phyloP scores from a whole-genome alignment of 1,140 invertebrate species.

The Caenorhabditis remanei region DNA sequence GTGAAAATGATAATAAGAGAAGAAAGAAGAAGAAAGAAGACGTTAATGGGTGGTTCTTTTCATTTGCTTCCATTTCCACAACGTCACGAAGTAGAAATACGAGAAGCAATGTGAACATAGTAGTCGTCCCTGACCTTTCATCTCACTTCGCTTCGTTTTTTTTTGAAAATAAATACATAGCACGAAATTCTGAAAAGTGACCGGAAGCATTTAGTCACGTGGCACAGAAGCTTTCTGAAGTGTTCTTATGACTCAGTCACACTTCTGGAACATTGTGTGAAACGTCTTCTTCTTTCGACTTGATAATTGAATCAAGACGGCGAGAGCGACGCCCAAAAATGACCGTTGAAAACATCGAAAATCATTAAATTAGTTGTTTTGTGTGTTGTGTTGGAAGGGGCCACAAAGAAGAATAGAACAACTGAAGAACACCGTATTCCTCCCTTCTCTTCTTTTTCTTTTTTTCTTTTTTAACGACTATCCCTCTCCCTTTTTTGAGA shows the following conservation, averaged over 20 bases:
- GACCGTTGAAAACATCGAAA: conserved; percentile 35
- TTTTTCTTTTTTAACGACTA: conserved; percentile 12
- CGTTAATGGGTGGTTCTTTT: background rate
- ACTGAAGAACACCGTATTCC: conserved; percentile 14
- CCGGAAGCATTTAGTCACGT: conserved; percentile 19
- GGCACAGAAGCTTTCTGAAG: background rate
- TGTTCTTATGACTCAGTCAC: conserved; percentile 10
- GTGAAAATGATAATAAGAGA: background rate
- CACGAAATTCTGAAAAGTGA: background rate
- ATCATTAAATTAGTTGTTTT: conserved; percentile 47
- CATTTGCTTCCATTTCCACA: background rate
- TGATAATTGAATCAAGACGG: conserved; percentile 24
- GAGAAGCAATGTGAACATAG: conserved; percentile 33
- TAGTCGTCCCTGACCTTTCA: background rate
- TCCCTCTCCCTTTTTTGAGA: background rate
- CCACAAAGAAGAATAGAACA: conserved; percentile 4
- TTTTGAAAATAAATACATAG: background rate
- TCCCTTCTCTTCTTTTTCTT: too few relatives aligned
- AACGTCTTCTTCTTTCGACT: background rate
- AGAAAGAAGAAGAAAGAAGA: background rate
- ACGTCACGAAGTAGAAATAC: conserved; percentile 18
- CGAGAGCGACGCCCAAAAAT: conserved; percentile 37
- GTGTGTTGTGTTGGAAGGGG: background rate
- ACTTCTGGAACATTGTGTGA: conserved; percentile 23
- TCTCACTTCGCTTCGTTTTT: conserved; percentile 6